phyloP scores from a whole-genome alignment of 2,797 vertebrate species.

The Eulemur coronatus region DNA sequence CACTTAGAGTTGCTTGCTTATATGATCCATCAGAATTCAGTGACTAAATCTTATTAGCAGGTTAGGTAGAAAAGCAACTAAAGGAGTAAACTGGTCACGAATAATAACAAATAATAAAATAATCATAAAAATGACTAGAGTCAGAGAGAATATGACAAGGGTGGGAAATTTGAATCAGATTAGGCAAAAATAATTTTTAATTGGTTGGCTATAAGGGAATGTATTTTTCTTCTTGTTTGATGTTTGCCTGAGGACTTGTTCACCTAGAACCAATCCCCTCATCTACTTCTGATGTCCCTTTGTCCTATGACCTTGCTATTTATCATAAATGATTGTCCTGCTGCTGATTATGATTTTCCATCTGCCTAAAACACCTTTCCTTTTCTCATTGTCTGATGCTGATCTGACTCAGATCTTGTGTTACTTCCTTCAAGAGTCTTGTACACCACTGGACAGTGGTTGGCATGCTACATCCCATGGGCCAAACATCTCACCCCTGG shows the following conservation, averaged over 20 bases:
- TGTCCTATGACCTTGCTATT: neutral
- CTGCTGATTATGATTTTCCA: neutral
- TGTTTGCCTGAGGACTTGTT: neutral
- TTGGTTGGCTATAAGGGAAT: neutral
- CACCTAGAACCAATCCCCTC: neutral
- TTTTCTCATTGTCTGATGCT: neutral
- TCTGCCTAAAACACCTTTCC: neutral
- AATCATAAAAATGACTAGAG: neutral
- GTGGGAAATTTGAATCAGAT: neutral
- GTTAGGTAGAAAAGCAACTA: neutral
- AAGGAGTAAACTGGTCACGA: neutral
- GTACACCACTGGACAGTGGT: fast-evolving
- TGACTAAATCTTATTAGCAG: neutral
- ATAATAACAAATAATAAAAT: constrained; percentile 16
- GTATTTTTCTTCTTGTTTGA: neutral
- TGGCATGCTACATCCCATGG: neutral
- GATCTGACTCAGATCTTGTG: neutral
- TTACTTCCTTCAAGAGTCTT: neutral
- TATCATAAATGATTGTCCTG: neutral
- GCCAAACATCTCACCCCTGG: neutral
- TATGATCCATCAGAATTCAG: neutral
- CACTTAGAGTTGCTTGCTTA: neutral
- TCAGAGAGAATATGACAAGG: neutral
- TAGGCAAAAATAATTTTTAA: neutral
- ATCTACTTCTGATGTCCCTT: neutral